Conservation (phyloP, 2,888 invertebrate species). For the Eristalis tenax region DNA sequence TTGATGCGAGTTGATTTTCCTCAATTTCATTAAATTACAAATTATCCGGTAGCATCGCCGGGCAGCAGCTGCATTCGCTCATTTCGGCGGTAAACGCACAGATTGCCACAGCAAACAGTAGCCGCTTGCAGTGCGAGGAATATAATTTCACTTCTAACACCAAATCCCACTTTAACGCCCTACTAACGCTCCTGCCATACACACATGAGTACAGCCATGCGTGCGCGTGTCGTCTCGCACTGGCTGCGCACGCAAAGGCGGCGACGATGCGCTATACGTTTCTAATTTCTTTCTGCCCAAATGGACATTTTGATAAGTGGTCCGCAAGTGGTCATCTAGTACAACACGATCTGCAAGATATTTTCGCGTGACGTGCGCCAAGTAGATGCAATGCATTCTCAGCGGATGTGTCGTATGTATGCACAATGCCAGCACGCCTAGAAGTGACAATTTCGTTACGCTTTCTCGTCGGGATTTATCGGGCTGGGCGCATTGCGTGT, state of each 20-base stretch:
- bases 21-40: constrained; percentile 12
- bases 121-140: not conserved
- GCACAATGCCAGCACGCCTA: constrained; percentile 12
- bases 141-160: constrained; percentile 66
- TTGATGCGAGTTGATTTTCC: not conserved
- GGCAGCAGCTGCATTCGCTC: not conserved
- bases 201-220: not conserved
- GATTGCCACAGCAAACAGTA: not conserved
- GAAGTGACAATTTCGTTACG: constrained; percentile 60
- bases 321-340: constrained; percentile 58
- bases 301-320: constrained; percentile 67
- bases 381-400: constrained; percentile 27
- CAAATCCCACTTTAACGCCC: constrained; percentile 68
- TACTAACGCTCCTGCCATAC: constrained; percentile 41
- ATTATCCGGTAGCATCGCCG: not conserved
- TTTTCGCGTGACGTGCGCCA: constrained; percentile 24
- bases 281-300: constrained; percentile 57
- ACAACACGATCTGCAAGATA: constrained; percentile 59
- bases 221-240: constrained; percentile 3
- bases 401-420: not conserved
- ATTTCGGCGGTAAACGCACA: constrained; percentile 3
- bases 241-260: constrained; percentile 33
- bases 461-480: constrained; percentile 55
- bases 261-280: constrained; percentile 23
- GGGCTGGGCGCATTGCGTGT: constrained; percentile 29